Conservation (phyloP, 2,888 invertebrate genomes). For the Fabriciana adippe region DNA sequence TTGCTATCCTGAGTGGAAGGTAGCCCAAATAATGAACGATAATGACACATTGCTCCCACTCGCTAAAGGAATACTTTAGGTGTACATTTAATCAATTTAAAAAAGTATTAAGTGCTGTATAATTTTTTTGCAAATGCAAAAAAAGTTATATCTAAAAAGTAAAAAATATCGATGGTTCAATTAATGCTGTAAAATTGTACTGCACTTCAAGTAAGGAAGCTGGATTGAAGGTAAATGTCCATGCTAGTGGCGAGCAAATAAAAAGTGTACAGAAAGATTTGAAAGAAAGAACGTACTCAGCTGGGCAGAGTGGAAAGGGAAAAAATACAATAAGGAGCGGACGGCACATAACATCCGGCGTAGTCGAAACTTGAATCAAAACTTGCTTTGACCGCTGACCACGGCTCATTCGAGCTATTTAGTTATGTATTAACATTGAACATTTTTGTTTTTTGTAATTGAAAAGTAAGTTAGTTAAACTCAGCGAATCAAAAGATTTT, state of each 20-base stretch:
- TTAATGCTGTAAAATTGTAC: conserved; percentile 18
- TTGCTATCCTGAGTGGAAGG: conserved; percentile 55
- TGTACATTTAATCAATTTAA: too few relatives aligned
- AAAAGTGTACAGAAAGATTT: conserved; percentile 59
- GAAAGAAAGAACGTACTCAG: conserved; percentile 67
- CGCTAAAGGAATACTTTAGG: conserved; percentile 51
- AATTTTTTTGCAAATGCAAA: too few relatives aligned
- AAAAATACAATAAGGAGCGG: conserved; percentile 68
- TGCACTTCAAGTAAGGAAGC: conserved; percentile 29
- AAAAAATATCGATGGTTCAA: background rate
- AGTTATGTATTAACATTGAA: conserved; percentile 23
- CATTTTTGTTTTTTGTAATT: too few relatives aligned
- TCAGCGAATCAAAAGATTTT: background rate
- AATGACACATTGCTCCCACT: conserved; percentile 63
- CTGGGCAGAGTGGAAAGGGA: conserved; percentile 61
- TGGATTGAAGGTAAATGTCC: conserved; percentile 63
- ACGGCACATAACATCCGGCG: conserved; percentile 58
- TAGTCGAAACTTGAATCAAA: conserved; percentile 58
- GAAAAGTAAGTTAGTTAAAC: too few relatives aligned
- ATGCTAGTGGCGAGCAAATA: conserved; percentile 62
- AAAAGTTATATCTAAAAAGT: too few relatives aligned
- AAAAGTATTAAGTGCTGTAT: too few relatives aligned
- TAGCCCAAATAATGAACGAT: conserved; percentile 52
- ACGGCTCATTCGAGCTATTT: conserved; percentile 50
- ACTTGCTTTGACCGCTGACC: conserved; percentile 64